Conservation (phyloP, 2,113 vertebrate species). For the Heterotilapia buettikoferi region DNA sequence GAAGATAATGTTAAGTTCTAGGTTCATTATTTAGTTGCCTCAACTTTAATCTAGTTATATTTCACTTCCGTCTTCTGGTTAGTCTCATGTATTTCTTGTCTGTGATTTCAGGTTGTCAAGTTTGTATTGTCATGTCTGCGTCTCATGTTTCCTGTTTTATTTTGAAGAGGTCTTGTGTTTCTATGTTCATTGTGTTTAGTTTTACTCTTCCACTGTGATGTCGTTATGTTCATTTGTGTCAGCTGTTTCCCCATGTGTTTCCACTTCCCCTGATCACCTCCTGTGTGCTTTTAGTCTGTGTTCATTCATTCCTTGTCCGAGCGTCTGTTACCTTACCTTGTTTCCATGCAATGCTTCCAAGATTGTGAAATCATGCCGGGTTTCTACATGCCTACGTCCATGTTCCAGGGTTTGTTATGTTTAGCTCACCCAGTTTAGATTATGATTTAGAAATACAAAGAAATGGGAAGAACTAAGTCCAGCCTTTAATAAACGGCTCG, state of each 20-base stretch:
- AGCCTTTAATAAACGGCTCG: background rate
- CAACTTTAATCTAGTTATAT: background rate
- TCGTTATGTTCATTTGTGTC: background rate
- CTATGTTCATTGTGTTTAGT: background rate
- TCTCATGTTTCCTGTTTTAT: background rate
- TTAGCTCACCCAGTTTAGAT: background rate
- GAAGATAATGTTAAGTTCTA: no score
- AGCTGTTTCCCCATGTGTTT: background rate
- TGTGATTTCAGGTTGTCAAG: background rate
- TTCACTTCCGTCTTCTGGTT: background rate
- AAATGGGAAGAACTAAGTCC: background rate
- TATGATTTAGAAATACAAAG: background rate
- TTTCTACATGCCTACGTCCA: background rate
- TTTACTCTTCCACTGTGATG: background rate
- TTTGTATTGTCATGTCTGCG: background rate
- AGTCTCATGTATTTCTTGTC: background rate
- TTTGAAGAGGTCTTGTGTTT: background rate
- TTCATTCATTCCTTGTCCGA: background rate
- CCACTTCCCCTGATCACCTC: background rate
- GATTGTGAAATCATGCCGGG: background rate
- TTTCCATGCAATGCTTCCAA: background rate
- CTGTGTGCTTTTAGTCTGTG: rapidly evolving
- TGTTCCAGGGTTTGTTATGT: background rate
- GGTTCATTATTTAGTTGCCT: background rate
- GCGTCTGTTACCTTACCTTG: background rate